These are phyloP conservation scores for Drosophila neotestacea DNA, from an alignment of 2,888 invertebrate species.

Conservation along the genomic window DNA sequence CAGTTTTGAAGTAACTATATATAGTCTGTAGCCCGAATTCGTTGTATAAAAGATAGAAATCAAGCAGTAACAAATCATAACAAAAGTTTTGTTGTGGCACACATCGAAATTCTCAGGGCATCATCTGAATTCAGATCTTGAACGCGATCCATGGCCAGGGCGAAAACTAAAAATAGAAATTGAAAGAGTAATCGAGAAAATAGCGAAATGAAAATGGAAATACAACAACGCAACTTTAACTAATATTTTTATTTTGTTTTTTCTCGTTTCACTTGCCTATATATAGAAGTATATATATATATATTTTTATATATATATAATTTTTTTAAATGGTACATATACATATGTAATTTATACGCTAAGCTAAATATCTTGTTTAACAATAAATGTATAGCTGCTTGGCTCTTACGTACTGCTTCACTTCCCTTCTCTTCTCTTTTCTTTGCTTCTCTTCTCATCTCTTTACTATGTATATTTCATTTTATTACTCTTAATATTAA, in stretches of 20 bases:
- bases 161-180: conserved; percentile 27
- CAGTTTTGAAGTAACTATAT: conserved; percentile 20
- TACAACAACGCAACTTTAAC: conserved; percentile 66
- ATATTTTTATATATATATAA: conserved; percentile 28
- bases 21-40: conserved; percentile 44
- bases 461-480: conserved; percentile 46
- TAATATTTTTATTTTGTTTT: conserved; percentile 58
- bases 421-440: conserved; percentile 22
- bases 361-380: conserved; percentile 76
- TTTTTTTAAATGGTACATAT: conserved; percentile 66
- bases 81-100: neutral
- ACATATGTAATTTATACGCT: conserved; percentile 73
- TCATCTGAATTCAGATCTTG: conserved; percentile 5
- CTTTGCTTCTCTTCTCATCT: conserved; percentile 21
- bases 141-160: conserved; percentile 28
- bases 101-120: conserved; percentile 17
- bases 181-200: conserved; percentile 3
- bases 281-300: conserved; percentile 44
- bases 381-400: conserved; percentile 76
- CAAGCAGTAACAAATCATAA: conserved; percentile 13
- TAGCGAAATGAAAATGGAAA: conserved; percentile 36
- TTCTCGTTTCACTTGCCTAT: conserved; percentile 66
- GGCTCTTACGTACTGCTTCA: conserved; percentile 51
- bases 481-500: conserved; percentile 42
- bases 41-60: conserved; percentile 57